A percentile compares a stretch with the other conserved stretches of the same genome.
These are phyloP conservation scores for Ailurus styani DNA, from an alignment of 2,113 vertebrate genomes.

Conservation along the genomic window DNA sequence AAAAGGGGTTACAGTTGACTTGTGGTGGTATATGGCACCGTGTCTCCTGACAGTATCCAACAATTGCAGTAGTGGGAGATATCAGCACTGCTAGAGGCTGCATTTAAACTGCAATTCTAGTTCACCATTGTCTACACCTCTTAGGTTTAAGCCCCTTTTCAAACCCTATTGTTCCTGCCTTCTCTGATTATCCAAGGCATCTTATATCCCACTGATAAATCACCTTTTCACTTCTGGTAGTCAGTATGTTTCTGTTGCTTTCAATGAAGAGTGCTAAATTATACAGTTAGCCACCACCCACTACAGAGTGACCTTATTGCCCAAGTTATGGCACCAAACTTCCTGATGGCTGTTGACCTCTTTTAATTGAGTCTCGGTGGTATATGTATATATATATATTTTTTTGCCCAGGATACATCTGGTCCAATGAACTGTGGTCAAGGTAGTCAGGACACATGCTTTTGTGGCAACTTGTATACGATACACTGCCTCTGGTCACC, in stretches of 20 bases:
- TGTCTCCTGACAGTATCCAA: background rate
- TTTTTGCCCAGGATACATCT: background rate
- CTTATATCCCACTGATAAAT: background rate
- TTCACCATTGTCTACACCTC: background rate
- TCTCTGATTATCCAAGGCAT: background rate
- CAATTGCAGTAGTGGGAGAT: background rate
- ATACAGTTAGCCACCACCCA: background rate
- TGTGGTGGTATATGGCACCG: fast-evolving
- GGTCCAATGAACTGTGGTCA: background rate
- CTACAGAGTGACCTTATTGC: background rate
- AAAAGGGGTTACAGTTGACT: background rate
- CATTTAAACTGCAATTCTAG: background rate
- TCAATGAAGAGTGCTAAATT: background rate
- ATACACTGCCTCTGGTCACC: background rate
- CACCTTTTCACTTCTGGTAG: background rate
- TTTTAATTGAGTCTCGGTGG: background rate
- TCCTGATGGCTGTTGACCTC: background rate
- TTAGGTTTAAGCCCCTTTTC: background rate
- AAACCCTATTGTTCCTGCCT: background rate
- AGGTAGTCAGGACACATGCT: background rate
- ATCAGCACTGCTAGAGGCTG: background rate
- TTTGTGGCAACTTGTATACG: background rate
- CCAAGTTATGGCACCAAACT: background rate
- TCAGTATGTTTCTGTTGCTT: background rate
- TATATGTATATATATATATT: too few relatives aligned